Evolutionary conservation across 2,888 invertebrate species (phyloP).

Genomic region (Spilosoma lubricipeda): DNA sequence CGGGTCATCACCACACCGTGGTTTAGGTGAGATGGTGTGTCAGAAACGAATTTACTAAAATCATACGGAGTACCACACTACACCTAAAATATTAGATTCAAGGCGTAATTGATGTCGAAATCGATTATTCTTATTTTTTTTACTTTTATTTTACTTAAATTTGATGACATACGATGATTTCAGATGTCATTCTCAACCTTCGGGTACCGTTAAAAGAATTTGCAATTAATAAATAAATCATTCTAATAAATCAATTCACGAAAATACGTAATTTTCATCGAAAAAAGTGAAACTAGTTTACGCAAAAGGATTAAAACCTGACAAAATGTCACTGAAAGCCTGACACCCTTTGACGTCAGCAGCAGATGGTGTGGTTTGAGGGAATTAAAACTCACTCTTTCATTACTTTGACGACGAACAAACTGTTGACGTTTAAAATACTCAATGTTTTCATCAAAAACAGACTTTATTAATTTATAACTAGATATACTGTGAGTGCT

Average conservation of each 20-base stretch:
- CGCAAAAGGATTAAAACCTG: not conserved
- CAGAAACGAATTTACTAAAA: no score
- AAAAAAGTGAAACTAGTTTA: not conserved
- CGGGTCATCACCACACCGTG: no score
- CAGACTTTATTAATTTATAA: not conserved
- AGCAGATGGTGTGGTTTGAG: not conserved
- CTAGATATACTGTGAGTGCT: constrained; percentile 27
- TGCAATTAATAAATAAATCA: not conserved
- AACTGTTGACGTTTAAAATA: not conserved
- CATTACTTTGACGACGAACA: not conserved
- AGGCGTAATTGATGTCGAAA: no score
- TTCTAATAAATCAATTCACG: not conserved
- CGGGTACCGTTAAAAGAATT: no score
- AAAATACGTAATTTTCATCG: not conserved
- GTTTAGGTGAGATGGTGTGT: no score
- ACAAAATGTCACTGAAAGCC: not conserved
- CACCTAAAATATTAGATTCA: not conserved
- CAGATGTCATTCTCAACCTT: no score
- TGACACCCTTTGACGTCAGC: not conserved
- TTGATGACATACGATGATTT: no score
- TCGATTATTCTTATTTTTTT: no score
- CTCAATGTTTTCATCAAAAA: not conserved
- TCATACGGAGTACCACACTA: no score
- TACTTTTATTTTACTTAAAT: no score
- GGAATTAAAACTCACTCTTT: not conserved